Conservation (phyloP, 1,140 invertebrate species). For the Mylabris phalerata region DNA sequence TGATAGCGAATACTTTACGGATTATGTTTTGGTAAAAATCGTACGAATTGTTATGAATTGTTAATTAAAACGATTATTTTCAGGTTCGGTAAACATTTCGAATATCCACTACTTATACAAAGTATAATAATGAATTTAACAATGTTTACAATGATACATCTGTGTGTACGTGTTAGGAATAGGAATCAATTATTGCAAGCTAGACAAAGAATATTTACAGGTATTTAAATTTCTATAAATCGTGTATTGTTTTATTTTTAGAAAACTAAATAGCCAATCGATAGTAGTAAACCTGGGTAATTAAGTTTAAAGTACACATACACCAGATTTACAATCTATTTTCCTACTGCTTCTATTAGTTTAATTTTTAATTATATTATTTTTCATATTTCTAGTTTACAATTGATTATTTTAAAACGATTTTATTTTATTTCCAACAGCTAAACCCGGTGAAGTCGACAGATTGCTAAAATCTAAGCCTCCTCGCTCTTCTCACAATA, state of each 20-base stretch:
- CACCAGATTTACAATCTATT: too few relatives aligned
- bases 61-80: constrained; percentile 21
- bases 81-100: constrained; percentile 97
- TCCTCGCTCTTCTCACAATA: constrained; percentile 37
- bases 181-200: constrained; percentile 73
- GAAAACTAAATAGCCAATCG: constrained; percentile 1
- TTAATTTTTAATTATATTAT: neutral
- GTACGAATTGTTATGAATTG: neutral
- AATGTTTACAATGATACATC: constrained; percentile 92
- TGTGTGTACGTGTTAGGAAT: constrained; percentile 84
- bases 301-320: neutral
- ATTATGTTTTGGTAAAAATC: constrained; percentile 94
- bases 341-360: neutral
- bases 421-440: constrained; percentile 21
- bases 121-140: constrained; percentile 95
- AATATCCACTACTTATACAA: constrained; percentile 89
- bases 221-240: constrained; percentile 47
- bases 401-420: neutral
- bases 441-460: constrained; percentile 38
- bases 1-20: constrained; percentile 92
- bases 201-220: constrained; percentile 76
- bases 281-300: neutral
- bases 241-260: constrained; percentile 4
- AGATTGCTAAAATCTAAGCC: constrained; percentile 39
- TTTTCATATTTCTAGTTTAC: neutral